These are phyloP conservation scores for Peromyscus nudipes DNA, from an alignment of 2,797 vertebrate species.

Conservation along the genomic window DNA sequence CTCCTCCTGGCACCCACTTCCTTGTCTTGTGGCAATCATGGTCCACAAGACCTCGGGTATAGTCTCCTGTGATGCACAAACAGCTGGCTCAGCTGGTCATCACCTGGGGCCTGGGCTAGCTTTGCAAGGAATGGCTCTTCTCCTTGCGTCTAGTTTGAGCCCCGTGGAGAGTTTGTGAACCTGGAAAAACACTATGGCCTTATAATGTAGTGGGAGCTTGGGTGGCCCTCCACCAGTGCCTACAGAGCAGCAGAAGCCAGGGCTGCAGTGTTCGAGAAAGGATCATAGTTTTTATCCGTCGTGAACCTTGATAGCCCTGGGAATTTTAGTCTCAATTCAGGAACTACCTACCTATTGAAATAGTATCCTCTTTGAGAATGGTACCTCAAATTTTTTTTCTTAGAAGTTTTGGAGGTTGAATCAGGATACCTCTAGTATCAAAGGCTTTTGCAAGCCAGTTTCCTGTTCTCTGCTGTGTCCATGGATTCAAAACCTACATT, in stretches of 20 bases:
- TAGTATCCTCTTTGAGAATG: background rate
- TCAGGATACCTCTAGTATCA: background rate
- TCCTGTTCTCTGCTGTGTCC: background rate
- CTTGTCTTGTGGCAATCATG: rapidly evolving
- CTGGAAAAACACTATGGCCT: background rate
- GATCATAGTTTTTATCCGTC: background rate
- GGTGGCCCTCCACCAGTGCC: background rate
- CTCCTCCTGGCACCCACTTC: background rate
- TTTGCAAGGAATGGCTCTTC: background rate
- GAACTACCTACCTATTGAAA: background rate
- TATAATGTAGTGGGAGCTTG: rapidly evolving
- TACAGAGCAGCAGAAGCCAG: background rate
- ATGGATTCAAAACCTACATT: background rate
- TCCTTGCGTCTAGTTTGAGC: too few species aligned
- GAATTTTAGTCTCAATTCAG: background rate
- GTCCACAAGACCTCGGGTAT: rapidly evolving
- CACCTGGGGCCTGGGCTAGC: background rate
- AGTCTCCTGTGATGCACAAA: background rate
- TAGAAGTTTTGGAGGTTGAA: background rate
- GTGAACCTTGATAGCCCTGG: background rate
- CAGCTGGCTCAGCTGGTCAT: background rate
- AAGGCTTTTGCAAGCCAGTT: background rate
- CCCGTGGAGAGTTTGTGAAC: rapidly evolving
- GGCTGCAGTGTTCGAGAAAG: background rate
- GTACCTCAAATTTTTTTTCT: background rate